Base-by-base conservation (phyloP, 2,888 invertebrate genomes). In the Stictocephala bisonia region DNA sequence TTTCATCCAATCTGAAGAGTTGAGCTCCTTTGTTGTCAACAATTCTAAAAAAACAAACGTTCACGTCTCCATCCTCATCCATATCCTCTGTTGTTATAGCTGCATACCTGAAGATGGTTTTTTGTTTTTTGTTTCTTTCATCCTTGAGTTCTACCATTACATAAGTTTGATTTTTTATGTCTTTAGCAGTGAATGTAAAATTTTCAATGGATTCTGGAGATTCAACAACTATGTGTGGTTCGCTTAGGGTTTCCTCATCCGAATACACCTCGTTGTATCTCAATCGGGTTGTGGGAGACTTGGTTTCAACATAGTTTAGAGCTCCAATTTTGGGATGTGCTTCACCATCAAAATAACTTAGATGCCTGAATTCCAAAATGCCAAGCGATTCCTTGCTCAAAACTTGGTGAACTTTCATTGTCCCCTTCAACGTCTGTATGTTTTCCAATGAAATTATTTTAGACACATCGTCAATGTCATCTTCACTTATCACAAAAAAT, bases 321-420 rank as follows among this genome's bases (percentile, higher is more conserved):
- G 31, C 29, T 18, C 31, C 29, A 58, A 58, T 31, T 3, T 26
- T 31, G 15, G 58, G 58, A 4, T 58, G 58, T 11, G 2, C 58
- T 29, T 58, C 58, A 58, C 11, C 15, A 13, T 58, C 58, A 58
- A 58, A 58, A 31, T 58, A 58, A 11, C 58, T 58, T 11, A 58
- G 15, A n/a, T 58, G 27, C 15, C 58, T 58, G 20, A 58, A 58
- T 18, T 58, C 35, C 11, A 58, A 18, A 58, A 58, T 58, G 58
- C 15, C 7, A n/a, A 56, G 56, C 29, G 56, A 56, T 2, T 56
- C n/a, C 13, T 56, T 56, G 13, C 56, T 56, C 2, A 56, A 3
- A 56, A 56, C 56, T n/a, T 56, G 56, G 56, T 56, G 56, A 26
- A 22, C 56, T 13, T 56, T 56, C 48, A 56, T 56, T 56, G 56